These are phyloP conservation scores for Hyphantria cunea DNA, from an alignment of 1,140 invertebrate species.

Conservation along the genomic window DNA sequence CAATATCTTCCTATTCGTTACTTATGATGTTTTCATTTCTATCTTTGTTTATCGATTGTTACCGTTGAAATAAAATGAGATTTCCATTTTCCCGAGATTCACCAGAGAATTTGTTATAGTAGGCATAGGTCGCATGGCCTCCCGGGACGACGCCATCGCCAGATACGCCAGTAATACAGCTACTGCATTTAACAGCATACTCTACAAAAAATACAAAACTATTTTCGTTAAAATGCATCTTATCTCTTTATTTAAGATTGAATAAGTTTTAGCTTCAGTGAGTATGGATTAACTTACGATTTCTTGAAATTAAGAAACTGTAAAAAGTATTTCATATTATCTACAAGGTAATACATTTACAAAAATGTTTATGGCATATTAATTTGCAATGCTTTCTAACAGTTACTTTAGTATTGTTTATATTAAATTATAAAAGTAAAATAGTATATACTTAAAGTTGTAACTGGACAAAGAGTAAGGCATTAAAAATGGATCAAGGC, in stretches of 20 bases:
- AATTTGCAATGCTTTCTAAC: too few species aligned
- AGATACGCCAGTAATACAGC: constrained; percentile 23
- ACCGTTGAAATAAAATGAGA: constrained; percentile 58
- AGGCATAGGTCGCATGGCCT: constrained; percentile 41
- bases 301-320: background rate
- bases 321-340: too few species aligned
- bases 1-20: constrained; percentile 9
- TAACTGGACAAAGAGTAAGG: too few species aligned
- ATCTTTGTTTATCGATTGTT: constrained; percentile 33
- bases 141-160: constrained; percentile 30
- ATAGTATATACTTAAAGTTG: too few species aligned
- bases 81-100: constrained; percentile 71
- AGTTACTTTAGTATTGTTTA: too few species aligned
- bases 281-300: background rate
- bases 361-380: too few species aligned
- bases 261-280: background rate
- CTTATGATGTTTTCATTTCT: background rate
- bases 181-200: constrained; percentile 19
- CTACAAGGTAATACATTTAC: too few species aligned
- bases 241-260: background rate
- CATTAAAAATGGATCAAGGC: too few species aligned
- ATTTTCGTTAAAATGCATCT: background rate
- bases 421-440: too few species aligned
- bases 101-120: constrained; percentile 60
- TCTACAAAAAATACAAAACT: constrained; percentile 24